Conservation (phyloP, 1,140 invertebrate genomes). For the Aphaenogaster ashmeadi region DNA sequence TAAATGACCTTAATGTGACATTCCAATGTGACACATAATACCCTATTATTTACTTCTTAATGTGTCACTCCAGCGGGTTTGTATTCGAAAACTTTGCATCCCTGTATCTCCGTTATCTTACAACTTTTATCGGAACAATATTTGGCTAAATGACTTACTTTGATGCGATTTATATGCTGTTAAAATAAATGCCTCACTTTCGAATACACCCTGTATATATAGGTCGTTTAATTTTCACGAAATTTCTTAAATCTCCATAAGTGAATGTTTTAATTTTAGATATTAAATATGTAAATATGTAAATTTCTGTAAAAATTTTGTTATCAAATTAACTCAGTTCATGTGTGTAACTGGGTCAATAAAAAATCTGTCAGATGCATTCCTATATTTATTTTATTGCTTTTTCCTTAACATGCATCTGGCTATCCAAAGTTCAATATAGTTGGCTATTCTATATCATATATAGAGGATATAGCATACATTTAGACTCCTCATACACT, state of each 20-base stretch:
- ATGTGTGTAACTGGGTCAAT: neutral
- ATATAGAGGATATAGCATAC: neutral
- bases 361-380: neutral
- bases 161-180: too few species aligned
- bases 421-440: slow-evolving; percentile 3
- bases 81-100: too few species aligned
- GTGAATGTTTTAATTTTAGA: neutral
- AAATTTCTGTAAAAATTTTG: neutral
- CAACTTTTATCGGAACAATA: too few species aligned
- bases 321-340: neutral
- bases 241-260: neutral
- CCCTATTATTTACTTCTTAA: too few species aligned
- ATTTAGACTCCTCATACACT: slow-evolving; percentile 53
- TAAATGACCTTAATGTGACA: too few species aligned
- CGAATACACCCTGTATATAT: neutral
- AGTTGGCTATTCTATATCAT: slow-evolving; percentile 44
- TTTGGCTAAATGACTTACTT: too few species aligned
- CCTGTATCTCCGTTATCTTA: too few species aligned
- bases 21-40: too few species aligned
- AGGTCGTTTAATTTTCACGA: neutral
- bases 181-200: too few species aligned
- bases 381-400: slow-evolving; percentile 6
- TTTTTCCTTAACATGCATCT: neutral
- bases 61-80: too few species aligned
- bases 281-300: slow-evolving; percentile 27